Percentiles rank a stretch among this genome's conserved stretches.
phyloP scores from a whole-genome alignment of 2,888 invertebrate species.

The Seira musarum region DNA sequence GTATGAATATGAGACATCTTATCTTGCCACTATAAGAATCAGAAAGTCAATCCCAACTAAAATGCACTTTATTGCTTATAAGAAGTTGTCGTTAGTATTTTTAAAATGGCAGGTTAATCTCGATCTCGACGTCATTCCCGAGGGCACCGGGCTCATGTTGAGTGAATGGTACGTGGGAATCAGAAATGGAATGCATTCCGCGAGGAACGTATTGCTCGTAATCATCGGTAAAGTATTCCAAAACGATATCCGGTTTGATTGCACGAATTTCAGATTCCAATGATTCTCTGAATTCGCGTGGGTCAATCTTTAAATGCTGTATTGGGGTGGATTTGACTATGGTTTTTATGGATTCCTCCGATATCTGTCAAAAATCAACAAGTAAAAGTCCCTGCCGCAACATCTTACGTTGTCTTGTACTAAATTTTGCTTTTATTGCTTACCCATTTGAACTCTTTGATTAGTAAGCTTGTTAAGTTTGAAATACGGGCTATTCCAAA shows the following conservation, averaged over 20 bases:
- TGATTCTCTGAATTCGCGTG: slow-evolving; percentile 53
- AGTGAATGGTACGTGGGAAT: slow-evolving; percentile 13
- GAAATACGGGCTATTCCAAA: slow-evolving; percentile 58
- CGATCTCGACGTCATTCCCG: neutral
- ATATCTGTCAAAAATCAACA: slow-evolving; percentile 47
- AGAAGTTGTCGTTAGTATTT: too few species aligned
- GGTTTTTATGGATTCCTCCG: slow-evolving; percentile 51
- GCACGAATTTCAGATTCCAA: slow-evolving; percentile 40
- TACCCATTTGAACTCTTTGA: slow-evolving; percentile 66
- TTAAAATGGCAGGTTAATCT: neutral
- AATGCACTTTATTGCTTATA: too few species aligned
- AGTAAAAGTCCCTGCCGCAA: neutral
- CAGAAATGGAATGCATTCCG: slow-evolving; percentile 31
- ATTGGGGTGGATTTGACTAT: slow-evolving; percentile 46
- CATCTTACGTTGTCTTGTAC: too few species aligned
- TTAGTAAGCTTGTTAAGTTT: slow-evolving; percentile 60
- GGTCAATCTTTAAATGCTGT: slow-evolving; percentile 57
- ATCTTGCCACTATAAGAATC: too few species aligned
- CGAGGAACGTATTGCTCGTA: slow-evolving; percentile 48
- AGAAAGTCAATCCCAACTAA: too few species aligned
- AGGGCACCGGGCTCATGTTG: neutral
- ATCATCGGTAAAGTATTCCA: slow-evolving; percentile 59
- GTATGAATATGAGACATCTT: too few species aligned
- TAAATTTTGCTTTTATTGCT: too few species aligned
- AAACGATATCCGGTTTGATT: slow-evolving; percentile 35